Evolutionary conservation across 2,113 vertebrate species (phyloP).

Genomic region (Gila orcuttii): DNA sequence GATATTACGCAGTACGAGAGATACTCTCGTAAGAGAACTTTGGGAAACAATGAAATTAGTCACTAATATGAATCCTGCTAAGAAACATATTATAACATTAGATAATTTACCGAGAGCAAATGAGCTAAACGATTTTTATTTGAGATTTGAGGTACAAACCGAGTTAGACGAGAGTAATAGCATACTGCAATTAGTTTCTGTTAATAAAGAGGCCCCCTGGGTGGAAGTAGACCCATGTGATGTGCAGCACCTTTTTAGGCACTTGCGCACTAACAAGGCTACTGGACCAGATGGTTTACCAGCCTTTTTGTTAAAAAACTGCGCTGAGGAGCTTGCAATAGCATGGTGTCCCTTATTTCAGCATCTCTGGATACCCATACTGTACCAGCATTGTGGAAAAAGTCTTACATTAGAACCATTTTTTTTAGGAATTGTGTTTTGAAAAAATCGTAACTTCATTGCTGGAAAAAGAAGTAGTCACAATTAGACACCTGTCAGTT

Average conservation of each 20-base stretch:
- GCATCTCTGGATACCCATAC: too few relatives aligned
- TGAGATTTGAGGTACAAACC: neutral
- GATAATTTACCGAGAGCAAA: too few relatives aligned
- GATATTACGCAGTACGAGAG: too few relatives aligned
- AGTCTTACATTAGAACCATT: too few relatives aligned
- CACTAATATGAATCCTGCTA: too few relatives aligned
- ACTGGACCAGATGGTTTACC: neutral
- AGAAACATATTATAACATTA: too few relatives aligned
- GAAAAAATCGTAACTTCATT: neutral
- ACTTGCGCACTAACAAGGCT: neutral
- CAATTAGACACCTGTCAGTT: neutral
- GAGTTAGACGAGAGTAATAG: neutral
- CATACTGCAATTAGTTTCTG: neutral
- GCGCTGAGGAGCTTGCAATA: too few relatives aligned
- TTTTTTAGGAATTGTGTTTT: too few relatives aligned
- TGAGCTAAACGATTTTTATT: neutral
- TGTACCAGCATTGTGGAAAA: too few relatives aligned
- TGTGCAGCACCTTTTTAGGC: neutral
- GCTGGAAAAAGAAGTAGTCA: neutral
- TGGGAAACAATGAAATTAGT: neutral
- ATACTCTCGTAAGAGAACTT: too few relatives aligned
- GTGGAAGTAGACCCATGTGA: neutral
- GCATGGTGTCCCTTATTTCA: too few relatives aligned
- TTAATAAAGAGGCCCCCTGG: neutral
- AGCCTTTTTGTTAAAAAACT: neutral